Evolutionary conservation across 1,140 invertebrate species (phyloP).

Genomic region (Drosophila saltans): DNA sequence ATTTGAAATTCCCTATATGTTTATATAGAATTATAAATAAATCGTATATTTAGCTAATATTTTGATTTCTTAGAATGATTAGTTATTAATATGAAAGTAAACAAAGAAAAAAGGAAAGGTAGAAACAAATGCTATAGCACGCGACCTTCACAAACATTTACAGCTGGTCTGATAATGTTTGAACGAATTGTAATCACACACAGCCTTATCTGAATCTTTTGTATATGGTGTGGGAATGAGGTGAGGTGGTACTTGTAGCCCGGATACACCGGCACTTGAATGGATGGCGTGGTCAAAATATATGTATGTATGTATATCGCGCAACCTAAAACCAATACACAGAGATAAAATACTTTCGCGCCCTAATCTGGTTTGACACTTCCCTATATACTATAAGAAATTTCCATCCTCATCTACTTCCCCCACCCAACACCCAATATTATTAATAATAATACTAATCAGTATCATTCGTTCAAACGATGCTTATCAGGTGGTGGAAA

Average conservation of each 20-base stretch:
- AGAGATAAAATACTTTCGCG: constrained; percentile 1
- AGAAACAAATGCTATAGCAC: constrained; percentile 3
- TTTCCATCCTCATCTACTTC: not conserved
- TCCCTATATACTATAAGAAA: not conserved
- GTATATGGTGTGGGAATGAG: constrained; percentile 3
- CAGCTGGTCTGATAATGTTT: constrained; percentile 16
- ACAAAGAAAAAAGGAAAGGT: constrained; percentile 1
- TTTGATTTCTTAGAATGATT: not conserved
- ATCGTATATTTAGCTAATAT: not conserved
- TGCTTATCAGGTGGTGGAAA: constrained; percentile 36
- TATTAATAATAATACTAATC: constrained; percentile 3
- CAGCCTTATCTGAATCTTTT: not conserved
- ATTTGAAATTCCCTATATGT: not conserved
- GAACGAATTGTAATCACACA: not conserved
- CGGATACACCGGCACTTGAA: constrained; percentile 2
- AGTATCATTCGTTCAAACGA: constrained; percentile 33
- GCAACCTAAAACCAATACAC: not conserved
- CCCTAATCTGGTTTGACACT: not conserved
- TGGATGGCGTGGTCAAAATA: constrained; percentile 10
- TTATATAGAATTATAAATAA: not conserved
- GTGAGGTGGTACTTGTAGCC: not conserved
- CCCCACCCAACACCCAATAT: too few species aligned
- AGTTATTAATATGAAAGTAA: not conserved
- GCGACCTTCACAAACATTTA: constrained; percentile 18
- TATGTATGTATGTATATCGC: not conserved